These are phyloP conservation scores for Drosophila subsilvestris DNA, from an alignment of 2,888 invertebrate genomes.

Conservation along the genomic window DNA sequence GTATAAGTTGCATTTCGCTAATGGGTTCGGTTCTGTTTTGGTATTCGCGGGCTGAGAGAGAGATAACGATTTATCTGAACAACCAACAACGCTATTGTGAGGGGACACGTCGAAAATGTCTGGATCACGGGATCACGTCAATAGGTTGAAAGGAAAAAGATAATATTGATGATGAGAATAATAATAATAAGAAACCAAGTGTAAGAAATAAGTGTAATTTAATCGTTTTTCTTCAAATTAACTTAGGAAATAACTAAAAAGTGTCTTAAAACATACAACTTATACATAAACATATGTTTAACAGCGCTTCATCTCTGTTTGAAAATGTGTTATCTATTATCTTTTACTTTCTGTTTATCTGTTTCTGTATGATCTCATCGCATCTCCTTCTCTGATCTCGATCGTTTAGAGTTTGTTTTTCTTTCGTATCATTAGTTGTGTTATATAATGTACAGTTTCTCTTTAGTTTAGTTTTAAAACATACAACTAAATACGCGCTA, in stretches of 20 bases:
- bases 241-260: slow-evolving; percentile 80
- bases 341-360: slow-evolving; percentile 54
- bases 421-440: slow-evolving; percentile 66
- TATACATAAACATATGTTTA: slow-evolving; percentile 49
- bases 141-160: slow-evolving; percentile 42
- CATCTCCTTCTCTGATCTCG: slow-evolving; percentile 8
- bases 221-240: slow-evolving; percentile 72
- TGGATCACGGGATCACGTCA: background rate
- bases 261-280: slow-evolving; percentile 70
- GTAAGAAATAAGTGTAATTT: slow-evolving; percentile 75
- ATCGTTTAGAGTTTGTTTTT: slow-evolving; percentile 12
- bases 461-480: slow-evolving; percentile 74
- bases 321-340: slow-evolving; percentile 37
- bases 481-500: slow-evolving; percentile 78
- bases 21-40: slow-evolving; percentile 45
- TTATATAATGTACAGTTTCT: slow-evolving; percentile 72
- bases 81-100: slow-evolving; percentile 50
- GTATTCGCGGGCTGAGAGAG: slow-evolving; percentile 43
- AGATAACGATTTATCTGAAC: slow-evolving; percentile 48
- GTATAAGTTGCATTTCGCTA: slow-evolving; percentile 72
- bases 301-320: slow-evolving; percentile 68
- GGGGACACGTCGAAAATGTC: background rate
- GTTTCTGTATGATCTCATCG: slow-evolving; percentile 8
- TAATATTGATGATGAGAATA: slow-evolving; percentile 32
- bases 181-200: slow-evolving; percentile 59